Evolutionary conservation across 2,797 vertebrate species (phyloP).

Genomic region (Aphelocoma californica): DNA sequence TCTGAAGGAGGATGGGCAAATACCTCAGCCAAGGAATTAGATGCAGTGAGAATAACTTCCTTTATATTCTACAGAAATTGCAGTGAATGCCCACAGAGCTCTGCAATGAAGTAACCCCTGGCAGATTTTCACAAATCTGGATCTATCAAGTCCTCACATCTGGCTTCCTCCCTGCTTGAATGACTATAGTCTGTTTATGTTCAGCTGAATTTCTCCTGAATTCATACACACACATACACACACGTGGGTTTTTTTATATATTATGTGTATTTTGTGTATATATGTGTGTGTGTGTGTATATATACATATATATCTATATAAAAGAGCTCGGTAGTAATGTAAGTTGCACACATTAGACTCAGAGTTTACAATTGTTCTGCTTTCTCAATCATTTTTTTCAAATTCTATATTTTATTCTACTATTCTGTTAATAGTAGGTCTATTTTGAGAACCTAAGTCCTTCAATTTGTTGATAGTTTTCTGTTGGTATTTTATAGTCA

Average conservation of each 20-base stretch:
- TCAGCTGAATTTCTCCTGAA: not conserved
- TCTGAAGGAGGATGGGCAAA: conserved; percentile 3
- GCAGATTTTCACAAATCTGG: not conserved
- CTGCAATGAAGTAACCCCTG: not conserved
- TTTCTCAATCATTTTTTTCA: not conserved
- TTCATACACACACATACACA: not conserved
- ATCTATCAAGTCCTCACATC: not conserved
- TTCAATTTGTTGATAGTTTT: not conserved
- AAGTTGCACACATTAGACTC: not conserved
- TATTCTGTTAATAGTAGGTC: not conserved
- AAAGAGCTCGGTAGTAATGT: not conserved
- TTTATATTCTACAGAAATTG: not conserved
- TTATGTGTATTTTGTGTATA: not conserved
- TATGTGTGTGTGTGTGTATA: accelerated
- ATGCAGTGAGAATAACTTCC: not conserved
- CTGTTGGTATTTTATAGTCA: not conserved
- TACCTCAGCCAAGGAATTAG: not conserved
- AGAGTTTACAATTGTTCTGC: not conserved
- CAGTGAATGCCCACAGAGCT: not conserved
- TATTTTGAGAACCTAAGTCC: not conserved
- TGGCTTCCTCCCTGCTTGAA: not conserved
- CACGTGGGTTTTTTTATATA: not conserved
- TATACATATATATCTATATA: no score
- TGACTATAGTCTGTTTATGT: not conserved
- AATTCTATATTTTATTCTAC: not conserved